Evolutionary conservation across 2,797 vertebrate genomes (phyloP).

Genomic region (Sparus aurata): DNA sequence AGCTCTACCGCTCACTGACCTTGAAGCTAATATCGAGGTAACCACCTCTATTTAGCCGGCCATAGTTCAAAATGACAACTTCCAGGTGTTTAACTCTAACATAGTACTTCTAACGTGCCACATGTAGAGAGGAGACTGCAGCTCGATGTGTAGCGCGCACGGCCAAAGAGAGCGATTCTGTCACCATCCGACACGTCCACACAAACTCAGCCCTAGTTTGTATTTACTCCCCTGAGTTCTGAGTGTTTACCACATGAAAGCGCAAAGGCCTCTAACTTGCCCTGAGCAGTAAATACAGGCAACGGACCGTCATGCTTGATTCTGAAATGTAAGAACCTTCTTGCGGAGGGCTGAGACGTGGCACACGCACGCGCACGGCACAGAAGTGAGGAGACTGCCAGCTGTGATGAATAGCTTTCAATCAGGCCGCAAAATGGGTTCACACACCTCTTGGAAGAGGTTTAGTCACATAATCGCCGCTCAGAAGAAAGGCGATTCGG

Average conservation of each 20-base stretch:
- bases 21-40: neutral
- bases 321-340: slow-evolving; percentile 16
- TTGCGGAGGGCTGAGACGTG: slow-evolving; percentile 16
- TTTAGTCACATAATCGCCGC: slow-evolving; percentile 75
- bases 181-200: neutral
- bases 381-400: slow-evolving; percentile 55
- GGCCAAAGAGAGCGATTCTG: neutral
- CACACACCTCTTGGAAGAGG: slow-evolving; percentile 68
- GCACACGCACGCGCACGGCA: neutral
- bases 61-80: neutral
- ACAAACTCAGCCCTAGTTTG: slow-evolving; percentile 7
- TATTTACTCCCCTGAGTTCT: slow-evolving; percentile 12
- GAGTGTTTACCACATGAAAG: slow-evolving; percentile 19
- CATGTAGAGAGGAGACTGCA: slow-evolving; percentile 6
- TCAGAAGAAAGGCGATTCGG: slow-evolving; percentile 67
- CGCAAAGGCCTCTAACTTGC: slow-evolving; percentile 12
- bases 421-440: slow-evolving; percentile 79
- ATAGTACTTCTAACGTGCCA: neutral
- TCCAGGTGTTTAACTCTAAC: slow-evolving; percentile 4
- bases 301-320: neutral
- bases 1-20: neutral
- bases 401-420: slow-evolving; percentile 84
- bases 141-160: neutral
- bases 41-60: neutral
- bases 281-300: slow-evolving; percentile 20